phyloP scores from a whole-genome alignment of 1,140 invertebrate genomes.

The Rhagoletis zephyria region DNA sequence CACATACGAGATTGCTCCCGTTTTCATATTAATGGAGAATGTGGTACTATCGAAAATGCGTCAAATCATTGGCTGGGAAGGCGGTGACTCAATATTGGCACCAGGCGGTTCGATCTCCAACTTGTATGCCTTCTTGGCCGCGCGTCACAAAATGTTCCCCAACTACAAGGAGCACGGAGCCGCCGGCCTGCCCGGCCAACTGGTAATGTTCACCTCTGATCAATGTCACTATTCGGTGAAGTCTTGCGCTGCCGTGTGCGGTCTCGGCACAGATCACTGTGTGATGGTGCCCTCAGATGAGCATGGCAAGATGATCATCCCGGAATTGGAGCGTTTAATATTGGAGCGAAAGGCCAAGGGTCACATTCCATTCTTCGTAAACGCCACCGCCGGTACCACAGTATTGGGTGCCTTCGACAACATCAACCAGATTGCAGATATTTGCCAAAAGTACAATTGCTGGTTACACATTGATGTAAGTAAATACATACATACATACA shows the following conservation, averaged over 20 bases:
- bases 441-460: slow-evolving; percentile 94
- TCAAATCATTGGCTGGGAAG: slow-evolving; percentile 89
- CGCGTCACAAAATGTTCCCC: slow-evolving; percentile 95
- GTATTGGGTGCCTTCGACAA: slow-evolving; percentile 97
- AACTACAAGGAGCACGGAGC: slow-evolving; percentile 94
- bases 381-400: slow-evolving; percentile 95
- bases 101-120: slow-evolving; percentile 98
- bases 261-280: slow-evolving; percentile 96
- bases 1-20: slow-evolving; percentile 98
- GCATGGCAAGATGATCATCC: slow-evolving; percentile 90
- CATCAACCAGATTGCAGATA: slow-evolving; percentile 92
- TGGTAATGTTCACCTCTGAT: slow-evolving; percentile 95
- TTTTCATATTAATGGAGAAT: slow-evolving; percentile 99
- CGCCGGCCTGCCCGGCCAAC: slow-evolving; percentile 84
- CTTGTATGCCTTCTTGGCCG: slow-evolving; percentile 94
- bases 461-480: slow-evolving; percentile 99
- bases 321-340: slow-evolving; percentile 90
- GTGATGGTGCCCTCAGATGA: slow-evolving; percentile 91
- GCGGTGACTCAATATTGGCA: slow-evolving; percentile 95
- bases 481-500: slow-evolving; percentile 57
- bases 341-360: slow-evolving; percentile 86
- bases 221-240: slow-evolving; percentile 99
- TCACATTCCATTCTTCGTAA: slow-evolving; percentile 96
- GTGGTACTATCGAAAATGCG: slow-evolving; percentile 95
- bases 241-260: slow-evolving; percentile 93